phyloP scores from a whole-genome alignment of 2,888 invertebrate species.

The Macrophya alboannulata region DNA sequence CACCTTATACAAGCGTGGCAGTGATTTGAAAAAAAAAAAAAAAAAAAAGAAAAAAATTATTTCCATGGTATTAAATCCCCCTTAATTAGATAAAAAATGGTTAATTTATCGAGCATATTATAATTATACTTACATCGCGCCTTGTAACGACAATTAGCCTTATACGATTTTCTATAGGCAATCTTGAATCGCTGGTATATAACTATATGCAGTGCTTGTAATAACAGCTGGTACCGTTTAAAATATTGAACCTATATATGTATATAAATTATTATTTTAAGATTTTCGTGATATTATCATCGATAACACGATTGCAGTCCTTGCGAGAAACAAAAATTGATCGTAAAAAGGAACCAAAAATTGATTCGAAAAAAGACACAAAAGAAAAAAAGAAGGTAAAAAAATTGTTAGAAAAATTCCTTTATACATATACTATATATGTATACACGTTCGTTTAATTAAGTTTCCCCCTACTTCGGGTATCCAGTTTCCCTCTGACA shows the following conservation, averaged over 20 bases:
- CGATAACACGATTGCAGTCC: not conserved
- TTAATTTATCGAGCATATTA: not conserved
- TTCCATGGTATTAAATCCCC: too few species aligned
- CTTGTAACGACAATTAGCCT: not conserved
- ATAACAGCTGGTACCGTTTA: too few species aligned
- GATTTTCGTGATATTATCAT: not conserved
- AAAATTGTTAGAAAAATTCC: not conserved
- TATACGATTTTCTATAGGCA: constrained; percentile 1
- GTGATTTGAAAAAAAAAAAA: too few species aligned
- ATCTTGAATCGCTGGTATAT: not conserved
- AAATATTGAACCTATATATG: not conserved
- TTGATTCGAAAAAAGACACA: not conserved
- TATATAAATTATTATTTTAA: not conserved
- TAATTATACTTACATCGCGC: not conserved
- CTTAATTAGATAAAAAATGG: not conserved
- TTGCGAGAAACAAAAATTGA: not conserved
- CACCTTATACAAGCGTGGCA: too few species aligned
- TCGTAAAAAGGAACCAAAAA: not conserved
- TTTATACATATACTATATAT: too few species aligned
- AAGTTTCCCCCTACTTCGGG: not conserved
- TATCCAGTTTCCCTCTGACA: not conserved
- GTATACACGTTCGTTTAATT: not conserved
- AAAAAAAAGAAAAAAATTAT: too few species aligned
- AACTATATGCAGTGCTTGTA: not conserved
- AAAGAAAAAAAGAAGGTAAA: too few species aligned